Evolutionary conservation across 2,797 vertebrate species (phyloP), one percentile per base, ranked within the genome.

Genomic region (Erethizon dorsatum): DNA sequence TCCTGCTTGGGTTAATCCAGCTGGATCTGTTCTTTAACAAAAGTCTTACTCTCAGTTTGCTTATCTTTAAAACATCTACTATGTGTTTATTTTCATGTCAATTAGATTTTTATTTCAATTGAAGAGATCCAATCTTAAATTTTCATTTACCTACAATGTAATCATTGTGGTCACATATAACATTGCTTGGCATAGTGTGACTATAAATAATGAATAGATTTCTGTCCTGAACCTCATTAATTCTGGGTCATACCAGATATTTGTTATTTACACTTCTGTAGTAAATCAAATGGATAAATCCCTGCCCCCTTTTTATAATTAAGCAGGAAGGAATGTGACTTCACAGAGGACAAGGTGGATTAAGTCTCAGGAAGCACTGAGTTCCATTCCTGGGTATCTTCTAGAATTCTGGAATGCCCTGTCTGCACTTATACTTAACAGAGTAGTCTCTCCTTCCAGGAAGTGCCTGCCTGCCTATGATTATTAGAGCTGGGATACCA

Each of bases 1-100:
- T 97, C 97, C 97, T 95, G 88, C 79, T 95, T 31, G 31, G 65
- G 83, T 94, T 93, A 83, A 88, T 82, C 88, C 69, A 52, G 2
- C 31, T n/a, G 2, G 86, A 77, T 92, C 75, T 52, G 2, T 86
- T 75, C 80, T 77, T 88, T 86, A 73, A 75, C 67, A 37, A 63
- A 89, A 83, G n/a, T n/a, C 77, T 90, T 82, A 17, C 71, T 69
- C 92, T 91, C 37, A 33, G 75, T 88, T 92, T 83, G 84, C 47
- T 78, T 87, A 45, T 80, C 83, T 88, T 63, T 31, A 71, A 59
- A 83, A 24, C 22, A 88, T 73, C 71, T 12, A 18, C 56, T 78
- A 31, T 52, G 13, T 37, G 24, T 65, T 71, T 78, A 73, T 96
- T 95, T 96, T 69, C 67, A 18, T 50, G 18, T 52, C 18, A n/a